Evolutionary conservation across 2,113 vertebrate genomes (phyloP), one percentile per base, ranked within the genome.

Genomic region (Cygnus buccinator): DNA sequence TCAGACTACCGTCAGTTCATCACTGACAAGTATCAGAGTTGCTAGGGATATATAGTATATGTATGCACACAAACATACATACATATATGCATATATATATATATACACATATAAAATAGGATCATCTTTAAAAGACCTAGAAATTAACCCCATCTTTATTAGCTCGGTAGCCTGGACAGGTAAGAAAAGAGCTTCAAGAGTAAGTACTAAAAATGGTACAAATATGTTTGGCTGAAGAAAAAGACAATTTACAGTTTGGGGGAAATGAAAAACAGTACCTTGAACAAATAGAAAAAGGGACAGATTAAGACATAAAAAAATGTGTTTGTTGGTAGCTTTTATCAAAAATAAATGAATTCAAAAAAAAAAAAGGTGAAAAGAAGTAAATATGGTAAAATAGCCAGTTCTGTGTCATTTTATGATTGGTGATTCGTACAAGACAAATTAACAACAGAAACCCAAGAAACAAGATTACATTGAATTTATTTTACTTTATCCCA

Each of bases 401-500:
- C 5, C 14, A 0, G 16, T 87, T 93, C 35, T 41, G 13, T 76
- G 31, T 43, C 10, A 19, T 61, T 85, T 39, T 31, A 9, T 48
- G 10, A 44, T 61, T 58, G 67, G 3, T 55, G 35, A 57, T 89
- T 87, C 44, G 15, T 55, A 6, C 59, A 19, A 73, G 25, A 25
- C 25, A 87, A 72, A 16, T 73, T 79, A 68, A 67, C 14, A 72
- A 33, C 19, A 70, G 58, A 72, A 93, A 66, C 23, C 10, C 41
- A 54, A 79, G 43, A 85, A 85, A 57, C 7, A 58, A 65, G 26
- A 33, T 35, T 58, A 5, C 31, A 39, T 13, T 83, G 35, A n/a
- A 62, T 91, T 95, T 77, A 37, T 50, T 94, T 93, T 91, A 17
- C 46, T 94, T 78, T 65, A 78, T 4, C 35, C 39, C 7, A 11